Base-by-base conservation (phyloP, 2,888 invertebrate genomes). In the Epinotia ramella region DNA sequence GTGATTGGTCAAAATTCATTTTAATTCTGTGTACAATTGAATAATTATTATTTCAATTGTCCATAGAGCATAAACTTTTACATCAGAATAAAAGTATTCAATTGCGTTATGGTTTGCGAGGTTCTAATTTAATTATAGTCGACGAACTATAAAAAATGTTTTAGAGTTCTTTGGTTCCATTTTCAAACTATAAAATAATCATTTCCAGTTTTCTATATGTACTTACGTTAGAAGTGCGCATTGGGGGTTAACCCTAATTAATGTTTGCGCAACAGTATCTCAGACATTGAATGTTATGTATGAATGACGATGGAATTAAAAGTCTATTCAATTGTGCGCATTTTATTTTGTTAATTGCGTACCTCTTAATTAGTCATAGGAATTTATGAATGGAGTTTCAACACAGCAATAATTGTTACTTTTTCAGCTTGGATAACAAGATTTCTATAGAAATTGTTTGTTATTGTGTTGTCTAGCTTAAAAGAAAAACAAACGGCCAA, bases 361-460 rank as follows among this genome's bases (percentile, higher is more conserved):
- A 66, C 11, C 49, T 9, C 18, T 68, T 68, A 68, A 68, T 68
- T 57, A 59, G 57, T 68, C 11, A 0, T 6, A 68, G 57, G 53
- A 63, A 71, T 71, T 13, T 63, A 71, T 71, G 33, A 33, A 33
- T 53, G 49, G n/a, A 20, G 16, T 3, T 56, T 71, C 56, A 40
- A 28, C 24, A 49, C 53, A 33, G 9, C 40, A 63, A 49, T 20
- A 9, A 40, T 49, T 63, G 33, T 33, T 40, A 33, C 18, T 62
- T 13, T 7, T 60, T 53, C 20, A 53, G 16, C 20, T 33, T 49
- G 4, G 24, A 13, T 9, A 12, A 33, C 40, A 4, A 44, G 57
- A 68, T 68, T 68, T 57, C 40, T 68, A 56, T 57, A 44, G 20
- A 24, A 1, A 20, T 20, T n/a, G 40, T 57, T 40, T 40, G 12